Evolutionary conservation across 2,888 invertebrate genomes (phyloP).

Genomic region (Frankliniella intonsa): DNA sequence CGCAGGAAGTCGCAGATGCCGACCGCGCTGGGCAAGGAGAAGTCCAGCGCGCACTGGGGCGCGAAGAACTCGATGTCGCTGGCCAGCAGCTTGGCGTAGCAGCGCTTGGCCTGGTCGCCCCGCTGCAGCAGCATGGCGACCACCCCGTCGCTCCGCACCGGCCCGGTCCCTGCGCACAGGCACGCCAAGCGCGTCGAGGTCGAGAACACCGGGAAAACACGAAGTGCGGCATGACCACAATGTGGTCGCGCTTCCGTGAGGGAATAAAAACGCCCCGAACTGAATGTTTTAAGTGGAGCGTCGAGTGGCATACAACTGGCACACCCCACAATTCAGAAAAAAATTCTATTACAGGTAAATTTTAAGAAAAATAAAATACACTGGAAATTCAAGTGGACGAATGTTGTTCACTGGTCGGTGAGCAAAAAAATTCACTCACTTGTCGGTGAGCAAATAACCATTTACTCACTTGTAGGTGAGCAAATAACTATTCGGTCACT

Average conservation of each 20-base stretch:
- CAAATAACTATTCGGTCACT: no score
- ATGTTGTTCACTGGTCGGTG: no score
- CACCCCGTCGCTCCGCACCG: slow-evolving; percentile 49
- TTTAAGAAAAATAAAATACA: no score
- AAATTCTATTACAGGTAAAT: no score
- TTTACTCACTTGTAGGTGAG: no score
- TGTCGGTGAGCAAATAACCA: no score
- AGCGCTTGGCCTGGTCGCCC: slow-evolving; percentile 45
- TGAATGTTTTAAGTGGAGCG: no score
- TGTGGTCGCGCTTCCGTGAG: not conserved
- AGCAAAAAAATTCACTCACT: no score
- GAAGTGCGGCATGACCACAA: not conserved
- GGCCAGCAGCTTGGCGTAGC: slow-evolving; percentile 34
- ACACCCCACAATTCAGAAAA: no score
- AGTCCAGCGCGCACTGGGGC: not conserved
- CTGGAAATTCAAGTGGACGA: no score
- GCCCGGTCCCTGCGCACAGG: slow-evolving; percentile 46
- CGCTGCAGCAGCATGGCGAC: slow-evolving; percentile 48
- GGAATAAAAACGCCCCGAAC: not conserved
- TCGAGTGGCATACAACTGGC: no score
- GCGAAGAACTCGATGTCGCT: not conserved
- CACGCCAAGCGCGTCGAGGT: not conserved
- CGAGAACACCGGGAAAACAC: not conserved
- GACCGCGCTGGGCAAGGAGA: not conserved
- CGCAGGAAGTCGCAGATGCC: slow-evolving; percentile 34